Evolutionary conservation across 2,888 invertebrate species (phyloP), one percentile per base, ranked within the genome.

Genomic region (Phengaris alcon): DNA sequence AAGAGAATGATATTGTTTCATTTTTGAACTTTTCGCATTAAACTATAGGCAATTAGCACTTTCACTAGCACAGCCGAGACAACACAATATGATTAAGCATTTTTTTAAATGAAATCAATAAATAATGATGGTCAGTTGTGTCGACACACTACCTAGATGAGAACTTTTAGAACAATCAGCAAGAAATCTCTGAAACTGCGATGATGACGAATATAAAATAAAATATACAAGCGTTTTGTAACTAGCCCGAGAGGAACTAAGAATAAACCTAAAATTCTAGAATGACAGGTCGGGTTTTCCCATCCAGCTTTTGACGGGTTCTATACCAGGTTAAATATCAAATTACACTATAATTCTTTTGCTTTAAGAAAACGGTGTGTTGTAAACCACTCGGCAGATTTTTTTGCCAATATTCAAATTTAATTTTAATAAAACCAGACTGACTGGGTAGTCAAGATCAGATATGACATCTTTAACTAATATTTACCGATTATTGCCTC

Each of bases 1-100:
- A 78, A 85, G 79, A 90, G 90, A 90, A 90, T 90, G 90, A 84
- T 90, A 86, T 82, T 86, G 85, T 88, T 52, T 7, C 35, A 72
- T 54, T 72, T 69, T 72, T 72, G 13, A 51, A 72, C 72, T 54
- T 35, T 72, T 54, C 35, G n/a, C 22, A 13, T 22, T 22, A 54
- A 10, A 64, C 44, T 68, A 52, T 5, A 52, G 3, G 8, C 12
- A 72, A 72, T 72, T 72, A 54, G 72, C 72, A 72, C 72, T 13
- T 64, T 55, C 35, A 15, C 22, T 35, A 64, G 64, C 64, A 64
- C 64, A 64, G 10, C 59, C 35, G 64, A 64, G 2, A 22, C 5
- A 15, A 59, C 13, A 59, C 22, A 59, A 44, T 6, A 13, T 48
- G 48, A 48, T 7, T 48, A 59, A n/a, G n/a, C 8, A 59, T n/a